These are phyloP conservation scores for Eledone cirrhosa DNA, from an alignment of 2,888 invertebrate genomes.

Conservation along the genomic window DNA sequence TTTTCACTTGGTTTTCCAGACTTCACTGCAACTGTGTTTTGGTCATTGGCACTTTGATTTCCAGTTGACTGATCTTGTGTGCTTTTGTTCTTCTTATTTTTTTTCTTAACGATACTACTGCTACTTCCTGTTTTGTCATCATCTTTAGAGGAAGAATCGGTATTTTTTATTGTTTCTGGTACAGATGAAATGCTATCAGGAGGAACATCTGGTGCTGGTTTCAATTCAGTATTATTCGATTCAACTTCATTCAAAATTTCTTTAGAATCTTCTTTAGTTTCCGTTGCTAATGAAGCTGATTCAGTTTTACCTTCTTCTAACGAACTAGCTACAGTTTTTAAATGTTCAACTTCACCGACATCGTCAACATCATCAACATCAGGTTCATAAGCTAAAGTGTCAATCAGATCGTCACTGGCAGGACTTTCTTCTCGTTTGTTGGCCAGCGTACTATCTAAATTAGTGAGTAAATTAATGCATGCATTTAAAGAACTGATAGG, in stretches of 20 bases:
- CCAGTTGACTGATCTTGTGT: not conserved
- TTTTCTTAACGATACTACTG: not conserved
- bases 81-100: not conserved
- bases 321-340: not conserved
- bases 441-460: slow-evolving; percentile 10
- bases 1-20: not conserved
- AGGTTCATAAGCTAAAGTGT: slow-evolving; percentile 4
- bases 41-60: not conserved
- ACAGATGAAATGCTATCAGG: not conserved
- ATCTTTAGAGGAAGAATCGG: slow-evolving; percentile 5
- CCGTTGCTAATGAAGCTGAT: not conserved
- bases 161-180: not conserved
- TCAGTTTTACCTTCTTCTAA: too few species aligned
- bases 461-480: not conserved
- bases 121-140: not conserved
- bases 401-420: slow-evolving; percentile 6
- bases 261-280: not conserved
- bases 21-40: not conserved
- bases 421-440: slow-evolving; percentile 19
- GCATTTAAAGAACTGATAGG: too few species aligned
- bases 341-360: not conserved
- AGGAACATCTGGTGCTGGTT: not conserved
- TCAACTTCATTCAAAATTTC: not conserved
- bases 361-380: slow-evolving; percentile 8
- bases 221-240: not conserved